A percentile compares a stretch with the other conserved stretches of the same genome.
Conservation (phyloP, 2,113 vertebrate species). For the Abramis brama region DNA sequence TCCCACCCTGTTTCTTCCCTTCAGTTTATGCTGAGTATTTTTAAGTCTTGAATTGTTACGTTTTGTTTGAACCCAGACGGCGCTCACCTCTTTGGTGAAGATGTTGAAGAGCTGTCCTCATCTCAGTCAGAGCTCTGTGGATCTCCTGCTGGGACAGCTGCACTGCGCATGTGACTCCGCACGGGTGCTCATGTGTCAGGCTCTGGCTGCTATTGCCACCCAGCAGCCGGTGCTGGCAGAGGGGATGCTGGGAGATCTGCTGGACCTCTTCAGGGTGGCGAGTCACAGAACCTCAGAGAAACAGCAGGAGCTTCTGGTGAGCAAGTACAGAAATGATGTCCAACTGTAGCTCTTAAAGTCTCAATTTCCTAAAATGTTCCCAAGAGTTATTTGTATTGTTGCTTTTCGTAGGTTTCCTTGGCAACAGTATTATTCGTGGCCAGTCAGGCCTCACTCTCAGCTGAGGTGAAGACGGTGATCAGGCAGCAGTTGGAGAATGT, state of each 20-base stretch:
- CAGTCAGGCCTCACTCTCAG: constrained; percentile 90
- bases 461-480: constrained; percentile 91
- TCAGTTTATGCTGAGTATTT: not conserved
- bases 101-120: constrained; percentile 88
- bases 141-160: constrained; percentile 89
- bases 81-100: constrained; percentile 89
- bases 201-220: constrained; percentile 91
- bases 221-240: constrained; percentile 92
- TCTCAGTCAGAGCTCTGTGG: constrained; percentile 89
- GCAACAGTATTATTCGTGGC: constrained; percentile 98
- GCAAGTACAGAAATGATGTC: constrained; percentile 34
- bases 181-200: constrained; percentile 90
- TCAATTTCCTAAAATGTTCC: not conserved
- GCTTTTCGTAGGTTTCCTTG: constrained; percentile 85
- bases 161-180: constrained; percentile 86
- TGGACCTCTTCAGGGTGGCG: constrained; percentile 90
- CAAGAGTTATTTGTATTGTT: not conserved
- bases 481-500: constrained; percentile 92
- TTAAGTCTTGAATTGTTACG: not conserved
- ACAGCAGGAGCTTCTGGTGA: constrained; percentile 96
- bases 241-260: constrained; percentile 91
- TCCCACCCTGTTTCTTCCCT: not conserved
- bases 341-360: not conserved
- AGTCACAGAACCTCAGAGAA: constrained; percentile 86
- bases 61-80: constrained; percentile 75